These are phyloP conservation scores for Clytia hemisphaerica DNA, from an alignment of 30 jellyfish, hydroid and myxozoan species.

Conservation along the genomic window DNA sequence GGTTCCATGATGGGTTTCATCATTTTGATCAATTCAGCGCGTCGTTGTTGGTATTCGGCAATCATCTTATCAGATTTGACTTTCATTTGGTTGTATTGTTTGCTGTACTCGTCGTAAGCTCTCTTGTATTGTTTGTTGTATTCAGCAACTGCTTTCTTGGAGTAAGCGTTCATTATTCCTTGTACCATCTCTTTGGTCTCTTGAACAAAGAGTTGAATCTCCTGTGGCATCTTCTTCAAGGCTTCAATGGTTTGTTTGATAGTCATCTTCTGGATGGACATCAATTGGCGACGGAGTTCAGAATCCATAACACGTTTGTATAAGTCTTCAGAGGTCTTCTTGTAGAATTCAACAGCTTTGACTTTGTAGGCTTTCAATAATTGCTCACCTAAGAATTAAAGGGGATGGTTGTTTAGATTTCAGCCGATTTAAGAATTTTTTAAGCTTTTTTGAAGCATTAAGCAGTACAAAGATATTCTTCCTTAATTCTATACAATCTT, in stretches of 20 bases:
- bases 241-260: conserved; percentile 68
- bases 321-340: conserved; percentile 25
- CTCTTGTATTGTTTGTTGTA: conserved; percentile 50
- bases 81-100: conserved; percentile 1
- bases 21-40: not conserved
- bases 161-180: conserved; percentile 16
- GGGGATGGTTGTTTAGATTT: too few species aligned
- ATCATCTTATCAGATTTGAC: not conserved
- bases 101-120: conserved; percentile 5
- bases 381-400: too few species aligned
- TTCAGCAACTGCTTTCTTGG: conserved; percentile 38
- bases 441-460: too few species aligned
- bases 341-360: not conserved
- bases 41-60: not conserved
- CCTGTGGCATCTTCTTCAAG: conserved; percentile 53
- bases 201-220: conserved; percentile 14
- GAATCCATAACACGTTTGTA: conserved; percentile 51
- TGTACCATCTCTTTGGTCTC: not conserved
- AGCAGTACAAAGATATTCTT: too few species aligned
- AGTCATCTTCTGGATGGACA: conserved; percentile 48
- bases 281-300: conserved; percentile 16
- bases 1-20: conserved; percentile 43
- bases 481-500: too few species aligned
- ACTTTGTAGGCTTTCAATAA: not conserved
- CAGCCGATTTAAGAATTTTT: too few species aligned